These are phyloP conservation scores for Eledone cirrhosa DNA, from an alignment of 2,888 invertebrate species.

Conservation along the genomic window DNA sequence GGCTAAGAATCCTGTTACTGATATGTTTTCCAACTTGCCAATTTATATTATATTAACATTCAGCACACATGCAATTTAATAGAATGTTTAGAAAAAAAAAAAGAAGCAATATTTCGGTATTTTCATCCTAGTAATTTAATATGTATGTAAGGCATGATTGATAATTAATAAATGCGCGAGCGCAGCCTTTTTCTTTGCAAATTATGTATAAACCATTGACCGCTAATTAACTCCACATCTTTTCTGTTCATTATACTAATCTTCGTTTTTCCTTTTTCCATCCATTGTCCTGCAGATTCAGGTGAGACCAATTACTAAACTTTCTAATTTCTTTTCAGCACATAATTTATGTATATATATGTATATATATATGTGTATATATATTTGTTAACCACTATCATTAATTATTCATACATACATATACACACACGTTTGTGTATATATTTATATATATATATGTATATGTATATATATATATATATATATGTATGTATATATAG, in stretches of 20 bases:
- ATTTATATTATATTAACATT: background rate
- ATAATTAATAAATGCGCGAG: constrained; percentile 27
- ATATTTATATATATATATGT: background rate
- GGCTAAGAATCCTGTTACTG: too few relatives aligned
- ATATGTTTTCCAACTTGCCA: too few relatives aligned
- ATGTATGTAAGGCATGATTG: constrained; percentile 1
- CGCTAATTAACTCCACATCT: constrained; percentile 14
- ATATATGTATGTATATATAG: background rate
- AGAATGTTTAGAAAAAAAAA: too few relatives aligned
- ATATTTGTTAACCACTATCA: background rate
- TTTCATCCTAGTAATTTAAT: background rate
- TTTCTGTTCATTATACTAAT: constrained; percentile 22
- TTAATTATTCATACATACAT: background rate
- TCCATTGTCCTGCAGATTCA: constrained; percentile 28
- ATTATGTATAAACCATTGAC: background rate
- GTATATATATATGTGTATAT: background rate
- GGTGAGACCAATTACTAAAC: constrained; percentile 25
- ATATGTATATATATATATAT: background rate
- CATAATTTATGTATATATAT: background rate
- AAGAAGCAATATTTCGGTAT: too few relatives aligned
- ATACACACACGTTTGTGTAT: background rate
- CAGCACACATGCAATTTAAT: constrained; percentile 20
- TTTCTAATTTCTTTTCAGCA: constrained; percentile 26
- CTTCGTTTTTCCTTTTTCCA: constrained; percentile 27
- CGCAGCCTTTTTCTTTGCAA: constrained; percentile 27